These are phyloP conservation scores for Sciurus niger DNA, from an alignment of 2,113 vertebrate species.

Conservation along the genomic window DNA sequence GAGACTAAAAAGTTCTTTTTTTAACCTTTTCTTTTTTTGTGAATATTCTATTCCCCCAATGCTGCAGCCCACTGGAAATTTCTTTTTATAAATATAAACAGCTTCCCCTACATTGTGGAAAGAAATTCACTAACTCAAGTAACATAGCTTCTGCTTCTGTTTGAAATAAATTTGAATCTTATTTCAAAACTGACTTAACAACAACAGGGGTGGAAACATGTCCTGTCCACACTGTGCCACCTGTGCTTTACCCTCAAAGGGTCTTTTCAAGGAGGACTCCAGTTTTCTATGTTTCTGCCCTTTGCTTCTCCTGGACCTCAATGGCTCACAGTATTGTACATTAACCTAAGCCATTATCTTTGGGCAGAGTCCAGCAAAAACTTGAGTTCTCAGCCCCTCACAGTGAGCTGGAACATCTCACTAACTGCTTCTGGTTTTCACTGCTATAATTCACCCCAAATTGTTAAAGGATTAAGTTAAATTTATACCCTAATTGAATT, in stretches of 20 bases:
- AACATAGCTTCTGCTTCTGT: slow-evolving; percentile 66
- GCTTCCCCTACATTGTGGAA: slow-evolving; percentile 27
- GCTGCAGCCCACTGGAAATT: slow-evolving; percentile 69
- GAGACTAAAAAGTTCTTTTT: slow-evolving; percentile 76
- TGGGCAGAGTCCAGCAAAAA: neutral
- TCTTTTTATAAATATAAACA: slow-evolving; percentile 82
- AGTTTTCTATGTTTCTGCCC: neutral
- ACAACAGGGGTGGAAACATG: neutral
- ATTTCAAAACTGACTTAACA: slow-evolving; percentile 67
- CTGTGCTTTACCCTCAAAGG: neutral
- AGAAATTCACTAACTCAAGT: slow-evolving; percentile 73
- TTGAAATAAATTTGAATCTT: slow-evolving; percentile 45
- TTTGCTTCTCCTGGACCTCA: neutral
- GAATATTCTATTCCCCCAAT: slow-evolving; percentile 78
- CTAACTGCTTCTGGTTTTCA: neutral
- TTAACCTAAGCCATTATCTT: neutral
- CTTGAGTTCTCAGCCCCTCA: neutral
- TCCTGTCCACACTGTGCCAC: neutral
- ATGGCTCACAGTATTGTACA: too few species aligned
- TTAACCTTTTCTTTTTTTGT: slow-evolving; percentile 61
- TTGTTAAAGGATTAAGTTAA: neutral
- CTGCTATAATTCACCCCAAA: neutral
- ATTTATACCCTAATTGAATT: neutral
- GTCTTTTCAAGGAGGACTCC: neutral
- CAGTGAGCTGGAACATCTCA: neutral